Base-by-base conservation (phyloP, 2,113 vertebrate species). In the Eonycteris spelaea region DNA sequence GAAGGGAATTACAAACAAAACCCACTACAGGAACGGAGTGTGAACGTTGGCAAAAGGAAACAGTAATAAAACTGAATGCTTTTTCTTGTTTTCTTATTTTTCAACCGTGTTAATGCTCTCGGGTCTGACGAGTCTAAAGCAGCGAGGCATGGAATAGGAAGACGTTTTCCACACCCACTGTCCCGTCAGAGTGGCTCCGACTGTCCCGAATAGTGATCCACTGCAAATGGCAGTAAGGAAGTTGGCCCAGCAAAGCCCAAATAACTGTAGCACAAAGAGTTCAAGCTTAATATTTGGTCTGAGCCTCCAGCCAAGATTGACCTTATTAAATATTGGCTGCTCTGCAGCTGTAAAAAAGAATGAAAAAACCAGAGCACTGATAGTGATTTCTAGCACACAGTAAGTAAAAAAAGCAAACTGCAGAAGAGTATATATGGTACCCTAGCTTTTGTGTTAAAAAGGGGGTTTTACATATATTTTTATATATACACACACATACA, bases 221-320 rank as follows among this genome's bases (percentile, higher is more conserved):
- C 24, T n/a, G n/a, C 14, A 21, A 43, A n/a, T 0, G 30, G 65
- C 33, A 85, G 38, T 35, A 78, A 48, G 59, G 53, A 67, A 94
- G n/a, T 61, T 57, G 13, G 48, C 19, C 61, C 74, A 74, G 80
- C 19, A 30, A 85, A 63, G 80, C 43, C 70, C 75, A 43, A 92
- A 61, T 10, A 53, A 73, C 2, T 12, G 19, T 9, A 59, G 77
- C n/a, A 84, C 68, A 26, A 30, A 71, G 59, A 59, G 57, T 63
- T 96, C 73, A 86, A 61, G 30, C 68, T 83, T 77, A 87, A 21
- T 33, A 83, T 77, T 4, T 92, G 79, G 43, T 80, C 48, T 80
- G 71, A 53, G 59, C 53, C 19, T 65, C 61, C 53, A 71, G 73
- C 57, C 57, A 61, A 68, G 38, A 38, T 5, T 12, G 30, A 51